Evolutionary conservation across 1,140 invertebrate genomes (phyloP), one percentile per base, ranked within the genome.

Genomic region (Metaphire vulgaris): DNA sequence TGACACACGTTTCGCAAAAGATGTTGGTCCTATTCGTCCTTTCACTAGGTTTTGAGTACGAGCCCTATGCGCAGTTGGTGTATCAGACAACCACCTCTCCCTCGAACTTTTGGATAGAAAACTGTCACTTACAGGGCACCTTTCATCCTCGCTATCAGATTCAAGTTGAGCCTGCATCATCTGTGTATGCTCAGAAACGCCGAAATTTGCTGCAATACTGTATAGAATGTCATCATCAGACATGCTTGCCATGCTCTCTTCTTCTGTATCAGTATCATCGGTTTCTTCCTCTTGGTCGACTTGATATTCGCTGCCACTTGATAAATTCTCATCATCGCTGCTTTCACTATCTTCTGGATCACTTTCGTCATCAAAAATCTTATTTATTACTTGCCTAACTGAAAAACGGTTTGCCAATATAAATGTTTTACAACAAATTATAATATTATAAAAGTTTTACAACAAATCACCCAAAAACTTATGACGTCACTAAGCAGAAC

Each of bases 1-100:
- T 12, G 67, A 69, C 14, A 69, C 67, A 12, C 30, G 67, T 31
- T 69, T 69, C 28, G 67, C 67, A 69, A 12, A 69, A 14, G 67
- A 69, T 28, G 67, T 69, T 14, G 30, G 67, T 69, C 67, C 67
- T 69, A 26, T 69, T 31, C 26, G 2, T 26, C 30, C 67, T 69
- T 2, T 69, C 28, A 69, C 28, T 6, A 69, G 6, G 67, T 69
- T 69, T 26, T 69, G 67, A 28, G 67, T 6, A 69, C 67, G 67
- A 69, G 67, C 30, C 67, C 28, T 6, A 69, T 26, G 67, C 28
- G 67, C 67, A 26, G 30, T 31, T 28, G 67, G 67, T 6, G 30
- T 14, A 69, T 69, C 26, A 26, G 26, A 69, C 30, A 26, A 26
- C 67, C 67, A 69, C 28, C 30, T 69, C 30, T 69, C 67, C 30